These are phyloP conservation scores for Amblyteles armatorius DNA, from an alignment of 2,888 invertebrate species.

Conservation along the genomic window DNA sequence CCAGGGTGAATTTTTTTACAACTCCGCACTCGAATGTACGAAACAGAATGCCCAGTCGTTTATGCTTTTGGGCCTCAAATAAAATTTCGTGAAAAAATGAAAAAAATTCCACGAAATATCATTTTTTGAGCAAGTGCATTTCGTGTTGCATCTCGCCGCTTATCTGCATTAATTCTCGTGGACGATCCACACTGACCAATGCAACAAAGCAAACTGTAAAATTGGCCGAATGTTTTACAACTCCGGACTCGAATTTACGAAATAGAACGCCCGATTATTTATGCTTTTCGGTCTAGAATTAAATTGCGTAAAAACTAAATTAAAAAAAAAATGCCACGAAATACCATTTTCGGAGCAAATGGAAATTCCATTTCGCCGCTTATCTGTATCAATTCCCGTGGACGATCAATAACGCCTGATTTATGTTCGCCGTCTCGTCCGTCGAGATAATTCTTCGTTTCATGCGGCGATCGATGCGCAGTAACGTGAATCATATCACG, in stretches of 20 bases:
- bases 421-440: neutral
- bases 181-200: neutral
- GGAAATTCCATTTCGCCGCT: neutral
- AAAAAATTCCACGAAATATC: neutral
- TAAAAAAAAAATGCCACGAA: neutral
- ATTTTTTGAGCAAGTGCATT: neutral
- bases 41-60: neutral
- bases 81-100: neutral
- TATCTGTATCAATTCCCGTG: neutral
- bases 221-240: slow-evolving; percentile 10
- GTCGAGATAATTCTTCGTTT: neutral
- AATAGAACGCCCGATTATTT: neutral
- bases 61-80: neutral
- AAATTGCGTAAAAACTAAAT: neutral
- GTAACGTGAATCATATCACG: slow-evolving; percentile 15
- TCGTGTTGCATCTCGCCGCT: neutral
- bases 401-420: neutral
- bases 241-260: slow-evolving; percentile 16
- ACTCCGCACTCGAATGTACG: slow-evolving; percentile 24
- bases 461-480: neutral
- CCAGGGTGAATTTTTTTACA: neutral
- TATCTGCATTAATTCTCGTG: neutral
- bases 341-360: neutral
- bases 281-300: neutral
- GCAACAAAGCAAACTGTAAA: slow-evolving; percentile 35